A percentile compares a stretch with the other conserved stretches of the same genome.
These are phyloP conservation scores for Calameuta pallipes DNA, from an alignment of 2,888 invertebrate species.

Conservation along the genomic window DNA sequence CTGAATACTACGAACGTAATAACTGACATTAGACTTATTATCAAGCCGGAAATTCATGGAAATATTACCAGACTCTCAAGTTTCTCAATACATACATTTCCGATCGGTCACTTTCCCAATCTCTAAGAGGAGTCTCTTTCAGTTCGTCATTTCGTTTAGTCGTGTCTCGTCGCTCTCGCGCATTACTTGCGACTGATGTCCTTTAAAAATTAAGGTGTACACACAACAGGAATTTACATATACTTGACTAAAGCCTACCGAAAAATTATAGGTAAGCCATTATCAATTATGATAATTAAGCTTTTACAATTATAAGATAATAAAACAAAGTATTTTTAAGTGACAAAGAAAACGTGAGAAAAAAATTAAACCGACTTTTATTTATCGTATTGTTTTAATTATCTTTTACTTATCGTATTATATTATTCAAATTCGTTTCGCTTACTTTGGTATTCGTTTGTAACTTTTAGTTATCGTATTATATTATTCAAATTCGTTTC, in stretches of 20 bases:
- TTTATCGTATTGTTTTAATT: too few relatives aligned
- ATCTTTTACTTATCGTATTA: too few relatives aligned
- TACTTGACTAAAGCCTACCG: background rate
- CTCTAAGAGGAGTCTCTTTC: slow-evolving; percentile 28
- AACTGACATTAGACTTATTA: background rate
- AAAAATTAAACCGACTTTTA: background rate
- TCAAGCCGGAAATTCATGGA: background rate
- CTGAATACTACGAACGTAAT: background rate
- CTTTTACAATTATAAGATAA: background rate
- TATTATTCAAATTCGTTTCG: too few relatives aligned
- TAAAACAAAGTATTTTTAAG: background rate
- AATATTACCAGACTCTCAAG: background rate
- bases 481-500: background rate
- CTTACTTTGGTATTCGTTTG: too few relatives aligned
- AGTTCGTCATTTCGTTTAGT: slow-evolving; percentile 42
- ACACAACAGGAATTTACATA: background rate
- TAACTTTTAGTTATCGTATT: too few relatives aligned
- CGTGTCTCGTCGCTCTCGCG: slow-evolving; percentile 35
- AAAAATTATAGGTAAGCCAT: background rate
- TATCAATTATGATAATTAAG: too few relatives aligned
- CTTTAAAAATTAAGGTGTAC: background rate
- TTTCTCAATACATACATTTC: background rate
- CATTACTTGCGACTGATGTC: background rate
- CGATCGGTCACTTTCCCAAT: slow-evolving; percentile 29
- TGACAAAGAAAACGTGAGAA: background rate